Conservation (phyloP, 2,113 vertebrate genomes). For the Trichechus manatus region DNA sequence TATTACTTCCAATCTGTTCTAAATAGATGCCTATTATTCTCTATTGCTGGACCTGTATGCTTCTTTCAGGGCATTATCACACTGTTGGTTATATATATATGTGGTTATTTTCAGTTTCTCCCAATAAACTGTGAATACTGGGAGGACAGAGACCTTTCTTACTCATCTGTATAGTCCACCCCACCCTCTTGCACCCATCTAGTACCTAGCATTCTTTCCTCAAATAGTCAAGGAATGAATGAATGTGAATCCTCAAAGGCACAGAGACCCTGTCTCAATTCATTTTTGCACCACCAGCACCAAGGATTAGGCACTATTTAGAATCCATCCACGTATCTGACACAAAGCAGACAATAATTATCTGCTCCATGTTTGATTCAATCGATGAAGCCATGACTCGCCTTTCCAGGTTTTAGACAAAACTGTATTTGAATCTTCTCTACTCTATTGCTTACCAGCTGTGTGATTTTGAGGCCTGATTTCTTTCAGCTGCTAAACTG, state of each 20-base stretch:
- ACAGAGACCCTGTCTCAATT: background rate
- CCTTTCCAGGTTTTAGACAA: background rate
- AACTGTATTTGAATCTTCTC: background rate
- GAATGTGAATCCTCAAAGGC: background rate
- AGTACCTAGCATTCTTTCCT: background rate
- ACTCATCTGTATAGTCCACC: background rate
- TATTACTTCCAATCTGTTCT: background rate
- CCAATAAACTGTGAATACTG: background rate
- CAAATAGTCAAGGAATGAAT: background rate
- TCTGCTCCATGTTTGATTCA: background rate
- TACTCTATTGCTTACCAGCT: background rate
- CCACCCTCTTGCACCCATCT: no score
- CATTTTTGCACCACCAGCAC: background rate
- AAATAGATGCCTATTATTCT: background rate
- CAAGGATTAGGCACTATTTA: no score
- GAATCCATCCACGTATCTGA: no score
- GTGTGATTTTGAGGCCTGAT: background rate
- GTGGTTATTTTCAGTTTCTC: background rate
- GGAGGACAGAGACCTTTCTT: background rate
- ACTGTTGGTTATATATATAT: background rate
- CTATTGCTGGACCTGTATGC: background rate
- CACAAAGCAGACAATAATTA: background rate
- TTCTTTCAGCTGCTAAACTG: background rate
- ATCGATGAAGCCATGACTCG: background rate
- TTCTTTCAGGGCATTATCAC: background rate